A percentile compares a stretch with the other conserved stretches of the same genome.
Conservation (phyloP, 2,888 invertebrate species). For the Troides helena region DNA sequence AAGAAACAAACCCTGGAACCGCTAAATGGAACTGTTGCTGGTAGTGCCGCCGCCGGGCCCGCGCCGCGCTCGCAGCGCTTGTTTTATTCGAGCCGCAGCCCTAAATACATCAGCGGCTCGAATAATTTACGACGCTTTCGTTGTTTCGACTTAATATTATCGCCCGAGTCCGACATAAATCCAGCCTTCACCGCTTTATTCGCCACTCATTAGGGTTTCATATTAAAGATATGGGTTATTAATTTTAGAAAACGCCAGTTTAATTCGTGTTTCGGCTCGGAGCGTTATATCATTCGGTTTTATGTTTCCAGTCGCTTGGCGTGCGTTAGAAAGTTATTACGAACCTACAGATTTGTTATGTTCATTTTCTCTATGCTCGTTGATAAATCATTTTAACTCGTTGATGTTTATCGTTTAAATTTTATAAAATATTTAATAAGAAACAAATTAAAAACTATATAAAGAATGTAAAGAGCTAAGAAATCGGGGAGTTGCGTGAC, state of each 20-base stretch:
- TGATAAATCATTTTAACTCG: not conserved
- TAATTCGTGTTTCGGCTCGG: slow-evolving; percentile 50
- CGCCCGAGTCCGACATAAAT: slow-evolving; percentile 55
- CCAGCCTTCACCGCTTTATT: slow-evolving; percentile 70
- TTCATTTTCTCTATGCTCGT: not conserved
- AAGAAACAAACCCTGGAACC: too few relatives aligned
- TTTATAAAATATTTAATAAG: too few relatives aligned
- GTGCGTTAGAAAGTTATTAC: slow-evolving; percentile 19
- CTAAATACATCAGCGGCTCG: slow-evolving; percentile 18
- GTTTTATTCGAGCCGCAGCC: not conserved
- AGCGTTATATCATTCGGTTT: slow-evolving; percentile 26
- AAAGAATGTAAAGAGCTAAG: too few relatives aligned
- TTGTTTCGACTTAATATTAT: slow-evolving; percentile 48
- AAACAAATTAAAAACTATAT: too few relatives aligned
- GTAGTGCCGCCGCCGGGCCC: too few relatives aligned
- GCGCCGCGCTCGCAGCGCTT: too few relatives aligned
- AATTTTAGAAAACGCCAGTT: slow-evolving; percentile 70
- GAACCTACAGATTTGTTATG: not conserved
- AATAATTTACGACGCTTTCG: slow-evolving; percentile 47
- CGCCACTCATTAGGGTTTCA: slow-evolving; percentile 74
- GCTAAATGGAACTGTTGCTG: too few relatives aligned
- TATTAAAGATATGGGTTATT: slow-evolving; percentile 72
- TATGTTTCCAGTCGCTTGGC: slow-evolving; percentile 5
- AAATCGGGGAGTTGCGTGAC: too few relatives aligned
- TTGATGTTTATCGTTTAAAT: too few relatives aligned